A percentile compares a stretch with the other conserved stretches of the same genome.
These are phyloP conservation scores for Stenopsyche tienmushanensis DNA, from an alignment of 1,140 invertebrate genomes.

Conservation along the genomic window DNA sequence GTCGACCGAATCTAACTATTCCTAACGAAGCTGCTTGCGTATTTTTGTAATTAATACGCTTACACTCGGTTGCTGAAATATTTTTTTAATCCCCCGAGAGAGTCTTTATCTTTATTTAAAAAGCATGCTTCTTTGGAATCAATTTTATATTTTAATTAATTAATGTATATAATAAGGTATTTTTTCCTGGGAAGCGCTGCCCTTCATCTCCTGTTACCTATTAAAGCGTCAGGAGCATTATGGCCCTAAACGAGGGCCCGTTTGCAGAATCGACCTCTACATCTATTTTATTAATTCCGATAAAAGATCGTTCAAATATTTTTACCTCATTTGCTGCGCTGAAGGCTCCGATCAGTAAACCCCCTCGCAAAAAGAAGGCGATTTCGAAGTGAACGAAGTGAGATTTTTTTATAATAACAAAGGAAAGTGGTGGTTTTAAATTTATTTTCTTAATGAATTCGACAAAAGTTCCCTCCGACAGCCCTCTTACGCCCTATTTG, in stretches of 20 bases:
- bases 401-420: conserved; percentile 22
- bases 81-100: too few species aligned
- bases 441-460: conserved; percentile 28
- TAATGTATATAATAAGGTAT: too few species aligned
- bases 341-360: neutral
- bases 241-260: neutral
- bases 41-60: too few species aligned
- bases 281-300: neutral
- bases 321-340: conserved; percentile 17
- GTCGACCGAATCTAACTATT: too few species aligned
- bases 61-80: too few species aligned
- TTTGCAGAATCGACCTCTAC: neutral
- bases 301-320: conserved; percentile 12
- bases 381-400: too few species aligned
- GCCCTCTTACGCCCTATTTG: conserved; percentile 5
- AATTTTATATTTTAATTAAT: too few species aligned
- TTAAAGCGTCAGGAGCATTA: neutral
- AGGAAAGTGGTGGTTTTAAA: conserved; percentile 25
- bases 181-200: too few species aligned
- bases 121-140: too few species aligned
- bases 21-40: too few species aligned
- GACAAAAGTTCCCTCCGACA: conserved; percentile 6
- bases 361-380: neutral
- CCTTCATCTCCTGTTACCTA: neutral
- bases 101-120: too few species aligned